Evolutionary conservation across 2,797 vertebrate genomes (phyloP).

Genomic region (Spizella passerina): DNA sequence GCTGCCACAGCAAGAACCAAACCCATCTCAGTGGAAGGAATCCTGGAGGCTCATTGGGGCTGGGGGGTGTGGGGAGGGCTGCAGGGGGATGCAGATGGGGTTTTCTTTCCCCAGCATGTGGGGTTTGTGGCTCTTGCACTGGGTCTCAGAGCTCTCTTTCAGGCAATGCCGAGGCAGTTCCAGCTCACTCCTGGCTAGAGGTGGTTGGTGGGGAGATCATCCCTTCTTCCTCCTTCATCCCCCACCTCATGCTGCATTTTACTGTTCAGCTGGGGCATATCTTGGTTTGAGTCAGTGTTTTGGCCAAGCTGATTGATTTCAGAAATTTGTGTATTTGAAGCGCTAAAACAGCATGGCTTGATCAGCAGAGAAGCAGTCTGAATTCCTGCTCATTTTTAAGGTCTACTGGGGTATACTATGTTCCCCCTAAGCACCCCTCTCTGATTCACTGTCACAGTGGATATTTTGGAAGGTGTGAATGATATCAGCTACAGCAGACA

Average conservation of each 20-base stretch:
- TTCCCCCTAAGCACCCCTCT: background rate
- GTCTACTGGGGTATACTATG: background rate
- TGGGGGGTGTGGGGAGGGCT: background rate
- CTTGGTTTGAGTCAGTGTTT: background rate
- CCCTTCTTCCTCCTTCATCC: background rate
- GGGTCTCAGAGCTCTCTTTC: background rate
- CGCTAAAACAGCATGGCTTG: background rate
- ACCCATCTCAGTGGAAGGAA: background rate
- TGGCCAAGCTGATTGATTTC: background rate
- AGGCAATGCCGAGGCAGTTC: background rate
- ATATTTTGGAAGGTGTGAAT: background rate
- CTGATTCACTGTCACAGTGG: background rate
- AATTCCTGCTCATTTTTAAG: background rate
- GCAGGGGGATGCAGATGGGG: too few relatives aligned
- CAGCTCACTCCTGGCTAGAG: background rate
- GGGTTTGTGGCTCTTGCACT: background rate
- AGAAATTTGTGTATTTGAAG: background rate
- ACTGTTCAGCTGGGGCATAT: background rate
- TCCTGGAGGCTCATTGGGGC: background rate
- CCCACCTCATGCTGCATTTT: background rate
- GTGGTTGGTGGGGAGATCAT: background rate
- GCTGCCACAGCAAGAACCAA: background rate
- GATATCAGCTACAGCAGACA: background rate
- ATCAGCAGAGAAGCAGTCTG: background rate
- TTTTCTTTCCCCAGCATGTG: rapidly evolving